phyloP scores from a whole-genome alignment of 2,888 invertebrate genomes.

The Heliconius hortense region DNA sequence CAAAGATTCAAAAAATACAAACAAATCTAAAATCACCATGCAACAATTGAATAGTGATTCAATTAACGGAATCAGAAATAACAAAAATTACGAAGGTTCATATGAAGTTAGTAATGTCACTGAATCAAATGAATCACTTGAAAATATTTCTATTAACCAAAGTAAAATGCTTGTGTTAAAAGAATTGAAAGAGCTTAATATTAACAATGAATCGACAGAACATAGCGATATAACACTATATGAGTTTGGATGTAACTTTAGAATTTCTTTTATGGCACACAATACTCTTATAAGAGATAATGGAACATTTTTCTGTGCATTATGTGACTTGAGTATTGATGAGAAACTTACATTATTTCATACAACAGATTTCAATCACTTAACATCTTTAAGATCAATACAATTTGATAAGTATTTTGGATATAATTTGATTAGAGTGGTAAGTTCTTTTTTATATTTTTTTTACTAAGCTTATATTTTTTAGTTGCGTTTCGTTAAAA shows the following conservation, averaged over 20 bases:
- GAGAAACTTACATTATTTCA: conserved; percentile 34
- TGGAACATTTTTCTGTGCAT: conserved; percentile 40
- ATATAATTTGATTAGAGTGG: conserved; percentile 47
- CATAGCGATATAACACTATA: conserved; percentile 36
- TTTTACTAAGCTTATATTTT: not conserved
- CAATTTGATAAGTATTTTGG: conserved; percentile 41
- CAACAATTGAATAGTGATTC: not conserved
- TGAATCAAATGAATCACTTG: not conserved
- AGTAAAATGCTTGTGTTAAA: not conserved
- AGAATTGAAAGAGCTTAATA: conserved; percentile 7
- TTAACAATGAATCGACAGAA: conserved; percentile 17
- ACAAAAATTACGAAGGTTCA: not conserved
- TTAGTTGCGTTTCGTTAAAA: not conserved
- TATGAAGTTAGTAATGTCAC: not conserved
- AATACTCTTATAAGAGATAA: conserved; percentile 33
- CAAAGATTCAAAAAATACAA: not conserved
- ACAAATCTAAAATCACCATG: not conserved
- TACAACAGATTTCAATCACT: conserved; percentile 37
- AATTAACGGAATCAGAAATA: not conserved
- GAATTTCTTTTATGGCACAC: conserved; percentile 41
- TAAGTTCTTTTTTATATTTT: conserved; percentile 40
- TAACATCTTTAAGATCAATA: conserved; percentile 27
- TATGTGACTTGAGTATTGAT: conserved; percentile 39
- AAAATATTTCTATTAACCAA: not conserved
- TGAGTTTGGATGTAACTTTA: conserved; percentile 34